These are phyloP conservation scores for Gouania willdenowi DNA, from an alignment of 2,797 vertebrate genomes.

Conservation along the genomic window DNA sequence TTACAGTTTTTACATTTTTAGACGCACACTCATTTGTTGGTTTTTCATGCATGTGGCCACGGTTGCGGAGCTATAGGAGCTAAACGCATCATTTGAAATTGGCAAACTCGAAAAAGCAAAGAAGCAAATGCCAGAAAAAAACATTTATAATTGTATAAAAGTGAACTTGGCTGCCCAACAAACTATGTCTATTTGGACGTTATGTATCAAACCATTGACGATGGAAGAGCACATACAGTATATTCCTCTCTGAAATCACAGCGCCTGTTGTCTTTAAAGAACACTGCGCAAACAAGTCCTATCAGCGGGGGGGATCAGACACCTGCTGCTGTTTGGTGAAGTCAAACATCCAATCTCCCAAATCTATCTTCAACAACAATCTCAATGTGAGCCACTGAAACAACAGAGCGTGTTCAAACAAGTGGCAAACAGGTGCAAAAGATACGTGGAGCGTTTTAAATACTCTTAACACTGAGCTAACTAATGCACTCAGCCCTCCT, in stretches of 20 bases:
- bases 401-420: constrained; percentile 29
- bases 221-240: constrained; percentile 4
- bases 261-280: constrained; percentile 15
- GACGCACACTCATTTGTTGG: no score
- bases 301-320: constrained; percentile 57
- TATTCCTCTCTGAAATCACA: no score
- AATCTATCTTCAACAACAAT: constrained; percentile 44
- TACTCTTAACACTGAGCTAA: constrained; percentile 12
- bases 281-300: constrained; percentile 38
- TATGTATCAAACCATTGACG: constrained; percentile 9
- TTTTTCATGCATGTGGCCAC: no score
- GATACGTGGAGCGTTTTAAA: constrained; percentile 20
- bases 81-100: constrained; percentile 40
- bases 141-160: constrained; percentile 17
- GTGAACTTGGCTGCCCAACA: constrained; percentile 29
- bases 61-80: constrained; percentile 20
- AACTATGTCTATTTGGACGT: constrained; percentile 15
- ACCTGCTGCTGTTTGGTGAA: constrained; percentile 49
- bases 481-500: neutral
- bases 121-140: neutral
- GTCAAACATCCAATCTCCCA: constrained; percentile 29
- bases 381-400: constrained; percentile 13
- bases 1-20: no score
- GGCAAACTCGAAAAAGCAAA: constrained; percentile 20
- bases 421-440: constrained; percentile 38